Evolutionary conservation across 2,888 invertebrate species (phyloP), one percentile per base, ranked within the genome.

Genomic region (Leptinotarsa peninsularis): DNA sequence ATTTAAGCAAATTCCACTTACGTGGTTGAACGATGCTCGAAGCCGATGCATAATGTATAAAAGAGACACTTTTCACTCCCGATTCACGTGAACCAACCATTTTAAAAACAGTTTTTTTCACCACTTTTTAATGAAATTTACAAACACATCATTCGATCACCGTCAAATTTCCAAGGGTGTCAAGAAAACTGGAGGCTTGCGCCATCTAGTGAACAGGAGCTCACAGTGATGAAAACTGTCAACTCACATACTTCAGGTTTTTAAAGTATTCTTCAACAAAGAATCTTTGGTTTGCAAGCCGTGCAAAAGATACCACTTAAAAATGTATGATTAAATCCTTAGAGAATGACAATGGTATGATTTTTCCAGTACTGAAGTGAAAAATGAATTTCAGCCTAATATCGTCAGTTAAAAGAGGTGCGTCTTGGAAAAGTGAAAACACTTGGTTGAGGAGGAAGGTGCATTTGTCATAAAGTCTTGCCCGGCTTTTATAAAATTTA

Each of bases 21-120:
- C 87, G 80, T 83, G 83, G 82, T 84, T 86, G 86, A 74, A 85
- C 81, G 82, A 84, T 85, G 81, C 85, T 85, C 56, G 83, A 82
- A 18, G 84, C 84, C n/a, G 83, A 81, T 71, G 83, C 81, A 74
- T 84, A 78, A 78, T 84, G 84, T 52, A 85, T 79, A 71, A 82
- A 82, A 81, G 83, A 76, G 27, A 84, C 83, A 82, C 83, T 83
- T 81, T 83, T 82, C 82, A 84, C 82, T 70, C 81, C 84, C 83
- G 84, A 84, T 82, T 85, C 83, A 66, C 80, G 81, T 67, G 80
- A 82, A 80, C 83, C 83, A 74, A 83, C 83, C 85, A 86, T 86
- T 82, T 80, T 85, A 66, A 76, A 76, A 73, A 72, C 71, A 73
- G 66, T 76, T 76, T 76, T 33, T 79, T 81, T 77, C 79, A 54